Conservation (phyloP, 2,113 vertebrate species). For the Halichoerus grypus region DNA sequence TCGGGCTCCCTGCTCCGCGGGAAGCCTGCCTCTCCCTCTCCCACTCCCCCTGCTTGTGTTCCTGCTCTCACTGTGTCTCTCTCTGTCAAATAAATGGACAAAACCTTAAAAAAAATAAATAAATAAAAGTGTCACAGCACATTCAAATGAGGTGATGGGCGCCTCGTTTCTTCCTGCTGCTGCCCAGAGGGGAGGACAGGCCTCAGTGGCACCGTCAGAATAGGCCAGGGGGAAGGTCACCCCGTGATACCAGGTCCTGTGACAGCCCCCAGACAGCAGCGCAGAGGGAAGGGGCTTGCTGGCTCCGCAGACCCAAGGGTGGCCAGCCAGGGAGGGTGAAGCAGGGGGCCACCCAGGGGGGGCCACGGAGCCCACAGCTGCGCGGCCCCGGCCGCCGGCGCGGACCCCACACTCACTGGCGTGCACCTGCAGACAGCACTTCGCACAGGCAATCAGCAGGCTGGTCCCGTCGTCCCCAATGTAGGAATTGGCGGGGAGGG, state of each 20-base stretch:
- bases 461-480: conserved; percentile 96
- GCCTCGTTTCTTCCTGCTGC: background rate
- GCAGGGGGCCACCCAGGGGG: too few relatives aligned
- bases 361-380: background rate
- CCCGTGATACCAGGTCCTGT: background rate
- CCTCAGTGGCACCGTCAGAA: background rate
- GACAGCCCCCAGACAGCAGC: background rate
- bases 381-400: accelerated
- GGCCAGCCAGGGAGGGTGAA: background rate
- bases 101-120: too few relatives aligned
- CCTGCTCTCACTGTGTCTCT: too few relatives aligned
- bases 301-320: background rate
- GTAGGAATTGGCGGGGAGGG: conserved; percentile 92
- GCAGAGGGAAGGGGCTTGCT: background rate
- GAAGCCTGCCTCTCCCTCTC: too few relatives aligned
- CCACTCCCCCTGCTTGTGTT: too few relatives aligned
- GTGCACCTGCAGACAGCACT: conserved; percentile 96
- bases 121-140: accelerated
- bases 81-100: too few relatives aligned
- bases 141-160: background rate
- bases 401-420: conserved; percentile 92
- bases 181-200: background rate
- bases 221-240: background rate
- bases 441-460: conserved; percentile 92
- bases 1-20: too few relatives aligned